These are phyloP conservation scores for Notamacropus eugenii DNA, from an alignment of 2,797 vertebrate genomes.

Conservation along the genomic window DNA sequence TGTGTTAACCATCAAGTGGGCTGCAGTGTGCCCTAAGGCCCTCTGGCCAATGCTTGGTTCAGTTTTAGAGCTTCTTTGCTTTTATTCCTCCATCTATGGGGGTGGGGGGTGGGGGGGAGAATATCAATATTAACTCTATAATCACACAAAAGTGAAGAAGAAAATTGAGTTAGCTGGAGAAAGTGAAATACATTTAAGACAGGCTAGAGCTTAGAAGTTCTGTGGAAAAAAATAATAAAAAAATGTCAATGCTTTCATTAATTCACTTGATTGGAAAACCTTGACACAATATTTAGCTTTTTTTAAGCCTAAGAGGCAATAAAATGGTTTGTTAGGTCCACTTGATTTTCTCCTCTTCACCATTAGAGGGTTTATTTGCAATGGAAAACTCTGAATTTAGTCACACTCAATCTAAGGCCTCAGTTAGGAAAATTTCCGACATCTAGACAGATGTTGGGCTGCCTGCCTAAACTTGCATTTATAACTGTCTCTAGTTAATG, in stretches of 20 bases:
- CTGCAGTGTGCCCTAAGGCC: background rate
- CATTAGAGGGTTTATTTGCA: background rate
- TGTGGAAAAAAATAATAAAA: background rate
- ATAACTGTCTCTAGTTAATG: background rate
- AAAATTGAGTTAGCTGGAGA: background rate
- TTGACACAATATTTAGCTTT: background rate
- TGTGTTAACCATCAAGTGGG: background rate
- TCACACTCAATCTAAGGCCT: background rate
- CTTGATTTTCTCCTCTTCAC: background rate
- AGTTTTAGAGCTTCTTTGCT: background rate
- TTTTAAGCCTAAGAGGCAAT: background rate
- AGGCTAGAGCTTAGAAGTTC: conserved; percentile 22
- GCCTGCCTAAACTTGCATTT: background rate
- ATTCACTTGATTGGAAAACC: conserved; percentile 22
- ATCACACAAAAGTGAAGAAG: conserved; percentile 20
- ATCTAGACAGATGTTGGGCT: background rate
- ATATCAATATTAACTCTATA: background rate
- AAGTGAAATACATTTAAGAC: conserved; percentile 9
- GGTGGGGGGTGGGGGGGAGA: background rate
- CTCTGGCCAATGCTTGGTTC: background rate
- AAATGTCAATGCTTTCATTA: background rate
- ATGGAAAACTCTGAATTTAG: background rate
- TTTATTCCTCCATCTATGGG: background rate
- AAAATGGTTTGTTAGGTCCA: background rate
- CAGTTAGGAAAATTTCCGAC: background rate